These are phyloP conservation scores for Tyto alba DNA, from an alignment of 2,113 vertebrate species.

Conservation along the genomic window DNA sequence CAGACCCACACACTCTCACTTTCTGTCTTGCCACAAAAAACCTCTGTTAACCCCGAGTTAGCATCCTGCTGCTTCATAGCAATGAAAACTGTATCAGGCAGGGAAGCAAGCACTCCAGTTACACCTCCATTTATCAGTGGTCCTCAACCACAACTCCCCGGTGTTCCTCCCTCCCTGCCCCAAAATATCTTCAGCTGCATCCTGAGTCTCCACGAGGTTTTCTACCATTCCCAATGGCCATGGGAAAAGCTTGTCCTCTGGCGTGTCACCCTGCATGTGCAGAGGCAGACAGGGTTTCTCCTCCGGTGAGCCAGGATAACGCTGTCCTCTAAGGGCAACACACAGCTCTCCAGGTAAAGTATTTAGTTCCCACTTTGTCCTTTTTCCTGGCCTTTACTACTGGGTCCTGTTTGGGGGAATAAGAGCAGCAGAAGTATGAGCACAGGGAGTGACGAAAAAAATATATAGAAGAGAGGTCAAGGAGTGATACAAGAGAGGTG, in stretches of 20 bases:
- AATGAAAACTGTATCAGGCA: neutral
- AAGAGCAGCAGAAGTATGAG: neutral
- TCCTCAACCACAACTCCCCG: neutral
- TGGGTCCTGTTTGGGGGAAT: neutral
- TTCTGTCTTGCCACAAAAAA: neutral
- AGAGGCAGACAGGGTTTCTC: neutral
- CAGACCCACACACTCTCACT: neutral
- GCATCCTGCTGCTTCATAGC: neutral
- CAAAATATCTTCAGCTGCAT: neutral
- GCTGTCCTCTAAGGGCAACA: neutral
- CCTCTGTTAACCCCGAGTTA: neutral
- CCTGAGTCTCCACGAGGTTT: neutral
- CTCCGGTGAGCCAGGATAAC: neutral
- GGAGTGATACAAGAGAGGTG: neutral
- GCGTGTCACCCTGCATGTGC: neutral
- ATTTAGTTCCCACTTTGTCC: neutral
- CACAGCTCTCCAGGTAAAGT: neutral
- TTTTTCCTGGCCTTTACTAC: neutral
- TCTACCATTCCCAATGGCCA: accelerated
- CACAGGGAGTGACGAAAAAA: neutral
- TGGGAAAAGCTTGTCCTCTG: neutral
- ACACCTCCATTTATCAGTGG: neutral
- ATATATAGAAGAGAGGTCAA: neutral
- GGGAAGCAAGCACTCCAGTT: neutral
- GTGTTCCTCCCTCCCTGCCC: neutral